phyloP scores from a whole-genome alignment of 2,797 vertebrate species.

The Halcyon leucocephala region DNA sequence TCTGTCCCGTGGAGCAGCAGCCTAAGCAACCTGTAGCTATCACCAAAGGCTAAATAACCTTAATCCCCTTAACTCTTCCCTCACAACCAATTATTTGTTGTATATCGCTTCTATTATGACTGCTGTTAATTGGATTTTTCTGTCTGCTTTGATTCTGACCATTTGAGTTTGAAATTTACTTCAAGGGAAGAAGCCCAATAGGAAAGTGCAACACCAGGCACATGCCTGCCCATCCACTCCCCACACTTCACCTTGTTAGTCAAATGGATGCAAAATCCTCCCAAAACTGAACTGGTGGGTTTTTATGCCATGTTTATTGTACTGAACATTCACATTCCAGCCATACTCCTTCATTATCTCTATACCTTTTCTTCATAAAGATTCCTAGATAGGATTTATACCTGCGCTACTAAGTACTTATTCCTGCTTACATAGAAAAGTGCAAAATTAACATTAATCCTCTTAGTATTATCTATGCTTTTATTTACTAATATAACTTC shows the following conservation, averaged over 20 bases:
- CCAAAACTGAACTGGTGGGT: neutral
- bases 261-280: neutral
- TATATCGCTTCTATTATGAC: neutral
- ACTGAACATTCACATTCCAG: neutral
- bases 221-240: rapidly evolving
- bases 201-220: neutral
- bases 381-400: neutral
- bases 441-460: neutral
- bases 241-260: neutral
- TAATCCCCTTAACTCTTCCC: neutral
- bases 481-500: neutral
- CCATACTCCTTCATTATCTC: neutral
- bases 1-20: neutral
- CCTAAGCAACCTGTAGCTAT: neutral
- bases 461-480: neutral
- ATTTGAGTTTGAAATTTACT: neutral
- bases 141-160: neutral
- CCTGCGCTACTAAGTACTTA: neutral
- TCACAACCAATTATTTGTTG: neutral
- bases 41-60: neutral
- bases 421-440: neutral
- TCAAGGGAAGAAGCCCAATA: neutral
- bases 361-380: neutral
- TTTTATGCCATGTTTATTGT: neutral
- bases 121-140: neutral